Conservation (phyloP, 2,113 vertebrate genomes). For the Tamias sibiricus region DNA sequence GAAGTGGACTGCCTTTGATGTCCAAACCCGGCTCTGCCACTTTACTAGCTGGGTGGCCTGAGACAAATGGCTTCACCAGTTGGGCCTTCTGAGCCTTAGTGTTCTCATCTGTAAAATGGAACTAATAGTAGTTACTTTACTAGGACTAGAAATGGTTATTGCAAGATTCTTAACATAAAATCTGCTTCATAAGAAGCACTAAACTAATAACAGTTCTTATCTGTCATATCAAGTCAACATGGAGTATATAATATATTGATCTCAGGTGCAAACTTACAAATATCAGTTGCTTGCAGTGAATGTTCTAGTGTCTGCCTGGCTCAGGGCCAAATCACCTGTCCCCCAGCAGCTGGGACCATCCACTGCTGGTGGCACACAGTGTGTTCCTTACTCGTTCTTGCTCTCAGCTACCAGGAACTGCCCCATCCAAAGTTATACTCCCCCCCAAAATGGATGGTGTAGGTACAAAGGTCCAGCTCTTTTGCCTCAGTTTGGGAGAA, state of each 20-base stretch:
- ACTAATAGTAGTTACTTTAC: background rate
- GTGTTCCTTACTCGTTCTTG: background rate
- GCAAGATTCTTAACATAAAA: background rate
- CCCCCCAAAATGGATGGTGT: background rate
- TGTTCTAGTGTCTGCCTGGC: background rate
- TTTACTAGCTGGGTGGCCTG: constrained; percentile 33
- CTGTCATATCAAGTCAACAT: background rate
- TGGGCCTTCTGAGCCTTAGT: constrained; percentile 10
- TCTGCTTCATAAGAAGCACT: background rate
- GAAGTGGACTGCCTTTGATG: constrained; percentile 49
- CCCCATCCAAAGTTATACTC: background rate
- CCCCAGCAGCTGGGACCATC: background rate
- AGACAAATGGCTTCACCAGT: background rate
- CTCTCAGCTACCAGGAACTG: background rate
- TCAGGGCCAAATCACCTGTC: background rate
- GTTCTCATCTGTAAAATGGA: constrained; percentile 43
- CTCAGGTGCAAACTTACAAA: background rate
- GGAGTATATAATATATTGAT: background rate
- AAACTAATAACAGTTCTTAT: background rate
- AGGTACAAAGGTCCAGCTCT: background rate
- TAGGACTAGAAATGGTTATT: background rate
- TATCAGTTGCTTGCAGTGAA: background rate
- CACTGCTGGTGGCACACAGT: background rate
- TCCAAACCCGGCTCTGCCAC: background rate
- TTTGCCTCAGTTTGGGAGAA: background rate